Conservation (phyloP, 2,113 vertebrate genomes). For the Plecturocebus donacophilus region DNA sequence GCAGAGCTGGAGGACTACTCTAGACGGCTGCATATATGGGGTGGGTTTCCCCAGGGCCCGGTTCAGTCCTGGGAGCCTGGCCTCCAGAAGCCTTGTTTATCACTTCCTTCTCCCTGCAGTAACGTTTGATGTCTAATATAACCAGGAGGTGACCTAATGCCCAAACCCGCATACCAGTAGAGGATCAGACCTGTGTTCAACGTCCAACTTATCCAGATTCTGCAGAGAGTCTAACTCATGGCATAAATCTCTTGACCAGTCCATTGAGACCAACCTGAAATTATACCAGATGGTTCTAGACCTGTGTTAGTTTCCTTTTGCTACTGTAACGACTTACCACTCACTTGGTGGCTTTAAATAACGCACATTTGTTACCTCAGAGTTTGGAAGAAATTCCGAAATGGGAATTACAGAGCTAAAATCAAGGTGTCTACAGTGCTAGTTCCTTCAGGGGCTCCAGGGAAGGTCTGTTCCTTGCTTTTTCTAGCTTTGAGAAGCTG, state of each 20-base stretch:
- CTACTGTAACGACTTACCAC: background rate
- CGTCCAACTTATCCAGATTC: background rate
- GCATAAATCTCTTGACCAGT: background rate
- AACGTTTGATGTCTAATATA: background rate
- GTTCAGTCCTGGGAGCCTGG: background rate
- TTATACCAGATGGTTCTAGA: background rate
- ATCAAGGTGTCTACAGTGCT: background rate
- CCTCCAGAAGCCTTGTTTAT: background rate
- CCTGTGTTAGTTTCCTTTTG: background rate
- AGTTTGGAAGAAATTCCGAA: background rate
- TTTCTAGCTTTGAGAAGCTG: background rate
- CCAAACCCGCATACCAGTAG: background rate
- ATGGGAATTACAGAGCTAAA: background rate
- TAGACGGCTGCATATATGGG: background rate
- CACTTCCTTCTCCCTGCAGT: background rate
- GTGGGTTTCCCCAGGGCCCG: background rate
- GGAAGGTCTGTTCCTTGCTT: background rate
- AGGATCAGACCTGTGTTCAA: background rate
- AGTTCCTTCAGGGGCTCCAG: background rate
- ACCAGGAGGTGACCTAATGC: background rate
- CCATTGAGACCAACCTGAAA: background rate
- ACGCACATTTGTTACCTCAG: background rate
- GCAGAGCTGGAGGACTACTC: background rate
- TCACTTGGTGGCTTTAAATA: background rate
- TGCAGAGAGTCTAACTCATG: background rate